phyloP scores from a whole-genome alignment of 2,888 invertebrate genomes.

The Sarcophaga carnaria region DNA sequence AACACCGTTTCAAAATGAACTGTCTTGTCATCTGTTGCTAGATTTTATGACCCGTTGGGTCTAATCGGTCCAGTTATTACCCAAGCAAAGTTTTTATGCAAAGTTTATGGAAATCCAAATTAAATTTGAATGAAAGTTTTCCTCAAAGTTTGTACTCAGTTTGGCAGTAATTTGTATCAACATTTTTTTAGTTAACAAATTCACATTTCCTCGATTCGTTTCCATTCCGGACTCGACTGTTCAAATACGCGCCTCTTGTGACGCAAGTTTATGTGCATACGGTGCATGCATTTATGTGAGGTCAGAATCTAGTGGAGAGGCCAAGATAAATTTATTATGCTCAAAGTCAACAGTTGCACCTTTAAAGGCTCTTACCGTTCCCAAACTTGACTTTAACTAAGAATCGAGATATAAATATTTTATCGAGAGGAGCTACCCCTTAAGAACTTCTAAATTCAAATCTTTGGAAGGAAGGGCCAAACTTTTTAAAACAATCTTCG shows the following conservation, averaged over 20 bases:
- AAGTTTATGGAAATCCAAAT: constrained; percentile 37
- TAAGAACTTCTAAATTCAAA: constrained; percentile 42
- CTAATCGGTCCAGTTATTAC: constrained; percentile 51
- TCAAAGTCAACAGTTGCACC: too few species aligned
- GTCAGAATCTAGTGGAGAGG: background rate
- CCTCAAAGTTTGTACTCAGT: too few species aligned
- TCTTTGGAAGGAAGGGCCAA: constrained; percentile 38
- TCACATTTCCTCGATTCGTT: constrained; percentile 48
- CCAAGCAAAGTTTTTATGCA: constrained; percentile 53
- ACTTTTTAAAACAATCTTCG: constrained; percentile 12
- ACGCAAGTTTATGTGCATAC: constrained; percentile 43
- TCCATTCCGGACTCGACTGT: constrained; percentile 8
- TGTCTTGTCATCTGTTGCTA: constrained; percentile 37
- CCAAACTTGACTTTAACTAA: constrained; percentile 47
- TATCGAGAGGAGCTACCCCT: constrained; percentile 45
- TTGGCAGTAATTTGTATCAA: too few species aligned
- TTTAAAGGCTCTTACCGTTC: constrained; percentile 47
- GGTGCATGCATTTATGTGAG: constrained; percentile 43
- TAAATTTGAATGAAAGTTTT: constrained; percentile 3
- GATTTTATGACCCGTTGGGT: too few species aligned
- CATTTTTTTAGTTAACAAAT: background rate
- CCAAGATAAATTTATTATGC: background rate
- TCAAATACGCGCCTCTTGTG: constrained; percentile 54
- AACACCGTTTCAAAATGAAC: constrained; percentile 42
- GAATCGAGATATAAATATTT: constrained; percentile 12